These are phyloP conservation scores for Phrynocephalus forsythii DNA, from an alignment of 2,797 vertebrate genomes.

Conservation along the genomic window DNA sequence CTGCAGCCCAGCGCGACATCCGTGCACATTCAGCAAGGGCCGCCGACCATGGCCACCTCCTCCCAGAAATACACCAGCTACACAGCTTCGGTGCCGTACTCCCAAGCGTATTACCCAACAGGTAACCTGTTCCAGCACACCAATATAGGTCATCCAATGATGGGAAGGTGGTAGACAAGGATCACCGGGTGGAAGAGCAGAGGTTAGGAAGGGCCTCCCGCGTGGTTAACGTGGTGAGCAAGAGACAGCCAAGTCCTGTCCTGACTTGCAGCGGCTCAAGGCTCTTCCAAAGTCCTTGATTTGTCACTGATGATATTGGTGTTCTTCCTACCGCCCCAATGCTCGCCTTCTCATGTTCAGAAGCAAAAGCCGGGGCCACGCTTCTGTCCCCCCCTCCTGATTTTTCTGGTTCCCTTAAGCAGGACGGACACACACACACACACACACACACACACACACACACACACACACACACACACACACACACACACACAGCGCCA, in stretches of 20 bases:
- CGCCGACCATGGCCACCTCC: conserved; percentile 59
- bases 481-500: too few species aligned
- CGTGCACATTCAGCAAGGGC: conserved; percentile 72
- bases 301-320: too few species aligned
- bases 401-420: too few species aligned
- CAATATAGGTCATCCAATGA: conserved; percentile 39
- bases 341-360: too few species aligned
- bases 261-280: not conserved
- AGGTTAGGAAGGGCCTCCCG: not conserved
- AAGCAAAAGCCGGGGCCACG: too few species aligned
- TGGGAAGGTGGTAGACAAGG: not conserved
- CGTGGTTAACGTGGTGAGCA: not conserved
- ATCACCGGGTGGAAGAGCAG: too few species aligned
- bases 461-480: too few species aligned
- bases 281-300: too few species aligned
- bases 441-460: too few species aligned
- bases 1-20: conserved; percentile 67
- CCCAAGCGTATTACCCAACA: conserved; percentile 76
- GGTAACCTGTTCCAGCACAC: conserved; percentile 69
- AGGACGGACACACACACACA: too few species aligned
- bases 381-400: too few species aligned
- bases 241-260: not conserved
- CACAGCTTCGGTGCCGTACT: conserved; percentile 70
- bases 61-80: conserved; percentile 70
- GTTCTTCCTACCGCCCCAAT: too few species aligned